Evolutionary conservation across 2,113 vertebrate species (phyloP).

Genomic region (Melanerpes formicivorus): DNA sequence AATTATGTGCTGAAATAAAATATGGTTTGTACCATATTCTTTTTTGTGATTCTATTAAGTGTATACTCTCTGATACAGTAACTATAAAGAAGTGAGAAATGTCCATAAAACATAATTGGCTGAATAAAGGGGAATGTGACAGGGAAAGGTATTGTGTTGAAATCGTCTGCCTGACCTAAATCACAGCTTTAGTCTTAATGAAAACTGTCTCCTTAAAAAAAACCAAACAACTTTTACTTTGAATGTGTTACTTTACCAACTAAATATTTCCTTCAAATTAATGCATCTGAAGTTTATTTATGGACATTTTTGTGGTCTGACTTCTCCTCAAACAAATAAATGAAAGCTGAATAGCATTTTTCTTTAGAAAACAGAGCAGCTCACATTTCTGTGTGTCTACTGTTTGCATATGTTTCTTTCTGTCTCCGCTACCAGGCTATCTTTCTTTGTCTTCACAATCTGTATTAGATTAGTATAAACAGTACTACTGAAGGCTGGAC

Average conservation of each 20-base stretch:
- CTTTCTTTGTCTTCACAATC: constrained; percentile 44
- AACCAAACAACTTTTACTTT: not conserved
- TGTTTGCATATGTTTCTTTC: constrained; percentile 39
- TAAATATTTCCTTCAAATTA: constrained; percentile 13
- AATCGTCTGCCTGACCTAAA: constrained; percentile 40
- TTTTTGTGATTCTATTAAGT: constrained; percentile 32
- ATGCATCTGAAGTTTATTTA: constrained; percentile 24
- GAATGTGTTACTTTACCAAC: not conserved
- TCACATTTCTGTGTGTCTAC: not conserved
- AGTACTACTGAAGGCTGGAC: constrained; percentile 27
- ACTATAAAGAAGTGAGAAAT: constrained; percentile 53
- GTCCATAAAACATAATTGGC: constrained; percentile 61
- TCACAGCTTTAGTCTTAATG: not conserved
- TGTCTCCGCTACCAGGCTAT: constrained; percentile 13
- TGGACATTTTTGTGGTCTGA: not conserved
- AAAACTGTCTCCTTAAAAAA: not conserved
- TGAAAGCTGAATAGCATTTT: not conserved
- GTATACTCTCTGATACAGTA: constrained; percentile 33
- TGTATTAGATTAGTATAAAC: constrained; percentile 47
- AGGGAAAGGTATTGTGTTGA: constrained; percentile 20
- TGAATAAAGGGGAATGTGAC: constrained; percentile 48
- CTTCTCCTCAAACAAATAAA: not conserved
- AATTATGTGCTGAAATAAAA: constrained; percentile 56
- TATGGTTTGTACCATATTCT: constrained; percentile 38
- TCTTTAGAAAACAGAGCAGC: not conserved